Percentiles rank a stretch among this genome's conserved stretches.
phyloP scores from a whole-genome alignment of 1,140 invertebrate genomes.

The Anoplolepis gracilipes region DNA sequence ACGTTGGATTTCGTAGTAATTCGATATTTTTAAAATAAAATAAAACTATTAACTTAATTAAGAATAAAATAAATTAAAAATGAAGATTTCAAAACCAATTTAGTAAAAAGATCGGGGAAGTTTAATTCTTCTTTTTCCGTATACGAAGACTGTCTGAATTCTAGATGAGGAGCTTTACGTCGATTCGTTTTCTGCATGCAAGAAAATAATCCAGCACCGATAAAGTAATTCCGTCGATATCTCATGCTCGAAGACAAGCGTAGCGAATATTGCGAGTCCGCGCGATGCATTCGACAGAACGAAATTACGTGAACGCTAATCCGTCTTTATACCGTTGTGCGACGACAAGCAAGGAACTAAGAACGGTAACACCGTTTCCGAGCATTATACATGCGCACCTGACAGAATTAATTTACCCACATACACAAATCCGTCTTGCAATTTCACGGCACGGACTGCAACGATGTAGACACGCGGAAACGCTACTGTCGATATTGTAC shows the following conservation, averaged over 20 bases:
- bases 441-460: slow-evolving; percentile 48
- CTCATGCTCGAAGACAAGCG: neutral
- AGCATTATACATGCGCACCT: slow-evolving; percentile 49
- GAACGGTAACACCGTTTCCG: slow-evolving; percentile 42
- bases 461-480: slow-evolving; percentile 29
- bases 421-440: slow-evolving; percentile 51
- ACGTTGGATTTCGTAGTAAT: neutral
- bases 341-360: slow-evolving; percentile 29
- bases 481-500: slow-evolving; percentile 48
- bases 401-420: slow-evolving; percentile 55
- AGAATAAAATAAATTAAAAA: neutral
- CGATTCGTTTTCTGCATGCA: neutral
- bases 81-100: neutral
- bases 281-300: slow-evolving; percentile 23
- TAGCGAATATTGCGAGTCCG: neutral
- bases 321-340: slow-evolving; percentile 54
- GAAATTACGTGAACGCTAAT: slow-evolving; percentile 60
- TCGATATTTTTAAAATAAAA: neutral
- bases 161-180: neutral
- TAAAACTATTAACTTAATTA: neutral
- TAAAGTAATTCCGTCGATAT: neutral
- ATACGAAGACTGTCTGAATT: neutral
- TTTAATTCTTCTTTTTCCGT: neutral
- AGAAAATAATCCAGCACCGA: slow-evolving; percentile 20
- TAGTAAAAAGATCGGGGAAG: neutral